Conservation (phyloP, 2,888 invertebrate species). For the Cyclophora albipunctata region DNA sequence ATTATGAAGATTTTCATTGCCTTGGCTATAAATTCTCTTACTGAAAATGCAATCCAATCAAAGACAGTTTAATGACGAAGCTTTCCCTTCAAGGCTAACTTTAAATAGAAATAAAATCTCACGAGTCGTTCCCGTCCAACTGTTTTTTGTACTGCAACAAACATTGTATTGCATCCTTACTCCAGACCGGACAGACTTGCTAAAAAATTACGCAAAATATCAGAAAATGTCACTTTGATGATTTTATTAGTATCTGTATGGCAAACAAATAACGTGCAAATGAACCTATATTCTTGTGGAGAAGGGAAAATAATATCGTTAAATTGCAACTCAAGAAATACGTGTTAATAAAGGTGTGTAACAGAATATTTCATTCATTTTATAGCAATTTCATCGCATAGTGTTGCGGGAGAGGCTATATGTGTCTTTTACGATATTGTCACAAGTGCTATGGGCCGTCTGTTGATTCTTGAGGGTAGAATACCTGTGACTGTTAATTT, state of each 20-base stretch:
- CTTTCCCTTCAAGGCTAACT: too few relatives aligned
- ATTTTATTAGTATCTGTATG: slow-evolving; percentile 24
- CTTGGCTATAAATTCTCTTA: too few relatives aligned
- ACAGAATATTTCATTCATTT: slow-evolving; percentile 17
- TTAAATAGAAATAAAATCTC: too few relatives aligned
- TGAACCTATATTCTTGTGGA: slow-evolving; percentile 5
- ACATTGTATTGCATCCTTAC: slow-evolving; percentile 3
- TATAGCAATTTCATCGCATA: slow-evolving; percentile 17
- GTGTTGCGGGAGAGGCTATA: not conserved
- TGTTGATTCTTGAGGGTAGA: too few relatives aligned
- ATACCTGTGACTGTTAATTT: too few relatives aligned
- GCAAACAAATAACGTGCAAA: slow-evolving; percentile 8
- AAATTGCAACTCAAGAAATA: slow-evolving; percentile 5
- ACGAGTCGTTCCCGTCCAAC: too few relatives aligned
- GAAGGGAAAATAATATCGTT: slow-evolving; percentile 9
- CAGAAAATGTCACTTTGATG: slow-evolving; percentile 17
- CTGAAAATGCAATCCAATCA: too few relatives aligned
- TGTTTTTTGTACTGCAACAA: too few relatives aligned
- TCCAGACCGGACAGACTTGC: slow-evolving; percentile 9
- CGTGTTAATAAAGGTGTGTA: slow-evolving; percentile 5
- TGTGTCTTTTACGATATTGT: not conserved
- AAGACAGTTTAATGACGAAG: too few relatives aligned
- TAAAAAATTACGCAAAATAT: slow-evolving; percentile 25
- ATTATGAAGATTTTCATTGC: too few relatives aligned
- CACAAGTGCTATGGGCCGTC: too few relatives aligned